Percentiles rank a stretch among this genome's conserved stretches.
phyloP scores from a whole-genome alignment of 2,888 invertebrate species.

The Microdon myrmicae region DNA sequence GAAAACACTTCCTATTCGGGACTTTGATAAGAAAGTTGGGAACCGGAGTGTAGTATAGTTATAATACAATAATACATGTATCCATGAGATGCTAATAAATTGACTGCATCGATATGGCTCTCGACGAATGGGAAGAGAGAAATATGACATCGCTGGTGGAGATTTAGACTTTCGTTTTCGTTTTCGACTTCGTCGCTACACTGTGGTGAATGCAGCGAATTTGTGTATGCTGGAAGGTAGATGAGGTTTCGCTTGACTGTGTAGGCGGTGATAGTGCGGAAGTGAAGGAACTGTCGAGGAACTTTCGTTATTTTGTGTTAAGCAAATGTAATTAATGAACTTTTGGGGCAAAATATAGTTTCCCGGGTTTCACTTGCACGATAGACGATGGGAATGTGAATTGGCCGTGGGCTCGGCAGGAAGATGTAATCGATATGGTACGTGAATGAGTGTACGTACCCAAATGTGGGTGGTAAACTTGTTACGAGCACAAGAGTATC shows the following conservation, averaged over 20 bases:
- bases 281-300: conserved; percentile 17
- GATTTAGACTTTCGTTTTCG: conserved; percentile 48
- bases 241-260: conserved; percentile 2
- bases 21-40: conserved; percentile 39
- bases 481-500: too few species aligned
- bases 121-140: background rate
- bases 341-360: conserved; percentile 11
- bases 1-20: conserved; percentile 31
- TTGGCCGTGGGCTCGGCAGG: too few species aligned
- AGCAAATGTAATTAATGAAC: conserved; percentile 34
- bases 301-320: conserved; percentile 26
- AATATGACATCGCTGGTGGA: conserved; percentile 41
- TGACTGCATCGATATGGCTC: too few species aligned
- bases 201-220: conserved; percentile 40
- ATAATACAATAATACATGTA: background rate
- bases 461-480: too few species aligned
- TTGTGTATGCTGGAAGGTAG: conserved; percentile 9
- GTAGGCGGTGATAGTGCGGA: conserved; percentile 43
- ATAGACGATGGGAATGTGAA: too few species aligned
- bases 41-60: conserved; percentile 13
- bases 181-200: too few species aligned
- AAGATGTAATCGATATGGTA: too few species aligned
- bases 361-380: too few species aligned
- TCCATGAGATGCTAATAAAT: conserved; percentile 40
- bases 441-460: too few species aligned